Evolutionary conservation across 2,797 vertebrate genomes (phyloP), one percentile per base, ranked within the genome.

Genomic region (Acanthurus leucopareius): DNA sequence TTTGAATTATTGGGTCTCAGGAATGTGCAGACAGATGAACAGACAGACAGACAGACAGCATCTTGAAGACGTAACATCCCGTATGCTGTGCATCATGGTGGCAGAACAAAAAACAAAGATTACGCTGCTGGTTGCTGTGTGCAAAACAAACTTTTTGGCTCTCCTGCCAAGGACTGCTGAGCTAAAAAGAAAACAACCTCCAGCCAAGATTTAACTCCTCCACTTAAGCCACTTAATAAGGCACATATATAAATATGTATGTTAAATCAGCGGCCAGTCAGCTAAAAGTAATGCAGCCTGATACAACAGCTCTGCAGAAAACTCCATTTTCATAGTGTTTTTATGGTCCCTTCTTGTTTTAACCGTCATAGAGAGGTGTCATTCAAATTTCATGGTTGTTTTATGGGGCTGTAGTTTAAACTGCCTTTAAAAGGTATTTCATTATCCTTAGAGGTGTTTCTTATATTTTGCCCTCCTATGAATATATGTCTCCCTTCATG

Each of bases 31-130:
- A 59, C 56, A 54, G 32, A 17, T 25, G 20, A 25, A 25, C 25
- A 25, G 25, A 59, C 56, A 54, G 32, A 17, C 20, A 17, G 3
- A 25, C 25, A 25, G 25, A 67, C 22, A 35, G 69, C 52, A 58
- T 7, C 22, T 19, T 13, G 20, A 10, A 38, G 58, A 62, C 68
- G 28, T 7, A 40, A 14, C 17, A 48, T 63, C n/a, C 11, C 15
- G 17, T 44, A n/a, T 54, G 35, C 0, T 1, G 22, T 22, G 48
- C 1, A 35, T 7, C 58, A 45, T 35, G 35, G 15, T 53, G 65
- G 67, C 17, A 57, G 10, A 25, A 42, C 68, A 79, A 54, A 61
- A 80, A 63, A 80, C 57, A 61, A 77, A 51, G 45, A 61, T 5
- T 1, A 8, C 40, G 61, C 56, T 77, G 61, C 64, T 52, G 75